These are phyloP conservation scores for Naso thynnoides DNA, from an alignment of 2,797 vertebrate genomes.

Conservation along the genomic window DNA sequence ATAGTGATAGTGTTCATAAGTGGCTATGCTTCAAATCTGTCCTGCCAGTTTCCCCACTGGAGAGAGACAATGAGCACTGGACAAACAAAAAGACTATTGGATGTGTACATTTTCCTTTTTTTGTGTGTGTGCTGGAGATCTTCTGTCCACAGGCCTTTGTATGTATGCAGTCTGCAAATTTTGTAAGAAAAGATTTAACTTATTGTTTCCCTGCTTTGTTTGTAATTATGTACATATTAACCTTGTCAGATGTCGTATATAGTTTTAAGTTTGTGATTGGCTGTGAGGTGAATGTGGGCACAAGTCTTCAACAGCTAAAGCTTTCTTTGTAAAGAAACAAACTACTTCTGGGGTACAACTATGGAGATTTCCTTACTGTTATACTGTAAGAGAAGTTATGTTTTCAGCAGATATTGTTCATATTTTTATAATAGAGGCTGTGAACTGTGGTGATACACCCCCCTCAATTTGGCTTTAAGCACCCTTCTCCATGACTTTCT, in stretches of 20 bases:
- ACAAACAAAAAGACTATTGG: conserved; percentile 54
- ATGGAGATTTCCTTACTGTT: conserved; percentile 51
- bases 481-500: conserved; percentile 23
- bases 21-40: conserved; percentile 40
- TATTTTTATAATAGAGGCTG: conserved; percentile 59
- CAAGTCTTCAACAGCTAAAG: conserved; percentile 53
- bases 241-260: conserved; percentile 51
- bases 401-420: conserved; percentile 54
- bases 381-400: conserved; percentile 43
- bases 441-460: conserved; percentile 54
- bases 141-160: conserved; percentile 60
- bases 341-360: conserved; percentile 45
- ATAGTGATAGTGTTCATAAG: conserved; percentile 33
- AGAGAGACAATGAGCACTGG: conserved; percentile 69
- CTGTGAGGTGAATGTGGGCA: conserved; percentile 55
- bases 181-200: conserved; percentile 84
- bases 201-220: conserved; percentile 80
- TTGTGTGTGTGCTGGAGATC: conserved; percentile 62
- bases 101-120: conserved; percentile 57
- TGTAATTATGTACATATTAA: conserved; percentile 84
- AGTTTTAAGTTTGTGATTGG: conserved; percentile 60
- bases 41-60: conserved; percentile 40
- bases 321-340: conserved; percentile 53
- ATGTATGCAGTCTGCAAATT: conserved; percentile 66
- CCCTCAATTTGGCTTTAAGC: background rate